Conservation (phyloP, 1,140 invertebrate genomes). For the Diorhabda elongata region DNA sequence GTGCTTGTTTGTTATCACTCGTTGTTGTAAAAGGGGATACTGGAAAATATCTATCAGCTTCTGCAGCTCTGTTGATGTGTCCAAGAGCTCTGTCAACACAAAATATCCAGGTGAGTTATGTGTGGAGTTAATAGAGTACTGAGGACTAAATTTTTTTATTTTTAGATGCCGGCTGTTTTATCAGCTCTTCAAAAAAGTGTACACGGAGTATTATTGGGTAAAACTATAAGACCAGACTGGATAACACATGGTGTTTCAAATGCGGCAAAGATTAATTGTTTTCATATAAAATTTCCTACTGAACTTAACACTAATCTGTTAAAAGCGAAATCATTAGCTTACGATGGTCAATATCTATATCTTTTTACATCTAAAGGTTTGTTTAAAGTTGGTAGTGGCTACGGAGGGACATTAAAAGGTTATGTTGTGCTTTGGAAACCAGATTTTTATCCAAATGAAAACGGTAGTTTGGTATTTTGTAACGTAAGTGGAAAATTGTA, state of each 20-base stretch:
- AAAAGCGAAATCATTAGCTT: slow-evolving; percentile 63
- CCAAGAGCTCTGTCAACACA: slow-evolving; percentile 70
- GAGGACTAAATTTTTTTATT: slow-evolving; percentile 8
- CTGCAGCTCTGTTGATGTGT: slow-evolving; percentile 85
- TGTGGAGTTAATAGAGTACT: neutral
- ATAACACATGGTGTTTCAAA: slow-evolving; percentile 80
- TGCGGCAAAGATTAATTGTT: slow-evolving; percentile 70
- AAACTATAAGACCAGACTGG: slow-evolving; percentile 80
- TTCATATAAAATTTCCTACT: slow-evolving; percentile 53
- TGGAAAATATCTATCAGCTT: slow-evolving; percentile 82
- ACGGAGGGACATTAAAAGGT: slow-evolving; percentile 83
- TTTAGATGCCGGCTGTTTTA: slow-evolving; percentile 79
- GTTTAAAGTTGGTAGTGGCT: slow-evolving; percentile 89
- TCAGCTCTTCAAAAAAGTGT: slow-evolving; percentile 85
- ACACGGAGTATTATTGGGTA: slow-evolving; percentile 80
- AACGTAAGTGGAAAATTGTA: slow-evolving; percentile 53
- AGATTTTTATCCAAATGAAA: slow-evolving; percentile 72
- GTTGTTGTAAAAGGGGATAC: slow-evolving; percentile 91
- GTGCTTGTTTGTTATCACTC: slow-evolving; percentile 83
- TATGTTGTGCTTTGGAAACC: slow-evolving; percentile 77
- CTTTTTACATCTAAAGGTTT: slow-evolving; percentile 74
- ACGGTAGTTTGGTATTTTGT: slow-evolving; percentile 82
- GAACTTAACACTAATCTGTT: slow-evolving; percentile 48
- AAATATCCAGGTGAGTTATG: slow-evolving; percentile 65
- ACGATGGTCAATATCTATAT: slow-evolving; percentile 87